Percentiles rank a stretch among this genome's conserved stretches.
These are phyloP conservation scores for Rhinolophus ferrumequinum DNA, from an alignment of 2,113 vertebrate species.

Conservation along the genomic window DNA sequence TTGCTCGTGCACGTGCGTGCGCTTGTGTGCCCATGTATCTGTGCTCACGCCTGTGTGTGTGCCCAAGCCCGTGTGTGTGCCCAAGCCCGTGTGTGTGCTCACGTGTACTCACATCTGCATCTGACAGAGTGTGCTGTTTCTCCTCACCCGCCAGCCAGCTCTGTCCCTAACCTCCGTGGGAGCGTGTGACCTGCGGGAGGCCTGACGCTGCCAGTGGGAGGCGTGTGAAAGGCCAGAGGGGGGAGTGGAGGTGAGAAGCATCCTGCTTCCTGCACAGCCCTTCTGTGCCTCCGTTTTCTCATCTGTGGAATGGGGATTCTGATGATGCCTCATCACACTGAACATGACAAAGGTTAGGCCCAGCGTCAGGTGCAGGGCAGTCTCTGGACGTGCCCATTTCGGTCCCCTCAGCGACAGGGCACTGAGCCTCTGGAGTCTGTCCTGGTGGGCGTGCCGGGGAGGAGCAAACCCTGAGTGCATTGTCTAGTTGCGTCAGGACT, in stretches of 20 bases:
- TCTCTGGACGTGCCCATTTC: background rate
- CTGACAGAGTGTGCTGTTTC: no score
- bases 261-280: background rate
- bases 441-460: background rate
- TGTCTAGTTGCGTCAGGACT: background rate
- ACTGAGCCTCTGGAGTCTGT: background rate
- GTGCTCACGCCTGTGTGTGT: no score
- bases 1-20: no score
- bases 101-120: no score
- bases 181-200: background rate
- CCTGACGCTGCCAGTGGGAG: rapidly evolving
- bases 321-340: no score
- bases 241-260: background rate
- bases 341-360: background rate
- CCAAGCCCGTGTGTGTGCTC: no score
- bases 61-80: no score
- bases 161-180: background rate
- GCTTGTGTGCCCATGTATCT: no score
- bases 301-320: background rate
- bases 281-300: background rate
- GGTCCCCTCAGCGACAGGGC: background rate
- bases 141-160: background rate
- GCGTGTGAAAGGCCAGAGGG: no score
- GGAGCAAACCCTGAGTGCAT: no score
- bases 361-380: rapidly evolving